Evolutionary conservation across 2,113 vertebrate species (phyloP).

Genomic region (Chrysemys picta): DNA sequence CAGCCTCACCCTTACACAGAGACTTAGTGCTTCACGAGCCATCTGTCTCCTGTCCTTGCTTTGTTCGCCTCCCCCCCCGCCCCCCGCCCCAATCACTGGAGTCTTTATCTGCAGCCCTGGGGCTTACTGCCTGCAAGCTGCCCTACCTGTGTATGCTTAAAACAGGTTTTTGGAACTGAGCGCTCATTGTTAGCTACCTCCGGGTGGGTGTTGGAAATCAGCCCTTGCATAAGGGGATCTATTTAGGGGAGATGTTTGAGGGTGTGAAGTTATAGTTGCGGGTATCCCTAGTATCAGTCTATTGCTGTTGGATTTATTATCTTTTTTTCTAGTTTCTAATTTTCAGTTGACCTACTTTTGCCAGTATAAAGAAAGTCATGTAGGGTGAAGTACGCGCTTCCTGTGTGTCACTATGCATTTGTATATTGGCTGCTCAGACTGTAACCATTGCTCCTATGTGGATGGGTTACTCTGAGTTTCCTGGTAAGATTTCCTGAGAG

Average conservation of each 20-base stretch:
- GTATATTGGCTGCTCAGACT: background rate
- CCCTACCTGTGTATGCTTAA: no score
- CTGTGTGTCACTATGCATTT: background rate
- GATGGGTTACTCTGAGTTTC: background rate
- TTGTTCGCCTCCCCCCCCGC: no score
- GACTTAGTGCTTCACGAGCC: background rate
- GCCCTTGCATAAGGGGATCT: background rate
- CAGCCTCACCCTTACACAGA: background rate
- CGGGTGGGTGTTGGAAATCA: background rate
- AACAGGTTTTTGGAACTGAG: no score
- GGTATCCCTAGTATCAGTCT: background rate
- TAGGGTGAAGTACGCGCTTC: background rate
- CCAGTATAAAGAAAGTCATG: background rate
- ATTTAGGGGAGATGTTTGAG: background rate
- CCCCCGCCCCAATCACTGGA: background rate
- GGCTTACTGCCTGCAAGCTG: no score
- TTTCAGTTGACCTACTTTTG: background rate
- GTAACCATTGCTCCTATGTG: background rate
- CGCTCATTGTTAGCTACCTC: no score
- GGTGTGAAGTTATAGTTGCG: background rate
- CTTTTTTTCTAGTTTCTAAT: background rate
- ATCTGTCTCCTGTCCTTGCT: no score
- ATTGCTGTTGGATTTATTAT: background rate
- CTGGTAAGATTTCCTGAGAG: background rate
- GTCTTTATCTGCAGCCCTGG: background rate